Evolutionary conservation across 2,797 vertebrate genomes (phyloP).

Genomic region (Sarcophilus harrisii): DNA sequence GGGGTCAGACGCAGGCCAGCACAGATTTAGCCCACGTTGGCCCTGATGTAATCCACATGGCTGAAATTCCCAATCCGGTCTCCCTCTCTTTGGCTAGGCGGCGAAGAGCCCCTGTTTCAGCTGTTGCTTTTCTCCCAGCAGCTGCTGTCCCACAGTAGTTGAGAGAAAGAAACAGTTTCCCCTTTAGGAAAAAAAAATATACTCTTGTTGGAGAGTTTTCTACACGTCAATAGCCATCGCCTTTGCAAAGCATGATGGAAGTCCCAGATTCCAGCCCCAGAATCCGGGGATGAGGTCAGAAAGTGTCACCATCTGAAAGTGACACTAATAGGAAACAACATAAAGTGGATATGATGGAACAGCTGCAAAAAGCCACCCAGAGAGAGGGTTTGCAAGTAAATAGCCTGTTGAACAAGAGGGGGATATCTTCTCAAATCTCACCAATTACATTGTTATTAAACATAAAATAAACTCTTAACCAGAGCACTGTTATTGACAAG

Average conservation of each 20-base stretch:
- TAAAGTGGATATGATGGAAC: constrained; percentile 5
- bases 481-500: no score
- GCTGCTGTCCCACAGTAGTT: constrained; percentile 45
- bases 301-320: not conserved
- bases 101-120: constrained; percentile 53
- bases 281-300: not conserved
- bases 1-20: constrained; percentile 75
- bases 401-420: not conserved
- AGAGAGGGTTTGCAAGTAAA: not conserved
- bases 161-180: constrained; percentile 70
- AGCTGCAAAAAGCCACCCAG: constrained; percentile 1
- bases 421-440: not conserved
- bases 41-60: constrained; percentile 78
- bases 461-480: not conserved
- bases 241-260: not conserved
- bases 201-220: constrained; percentile 35
- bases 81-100: constrained; percentile 64
- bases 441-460: not conserved
- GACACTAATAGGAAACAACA: not conserved
- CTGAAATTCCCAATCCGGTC: constrained; percentile 72
- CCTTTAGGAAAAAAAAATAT: constrained; percentile 49
- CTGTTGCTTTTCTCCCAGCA: constrained; percentile 66
- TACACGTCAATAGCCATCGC: not conserved
- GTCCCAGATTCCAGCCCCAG: not conserved
- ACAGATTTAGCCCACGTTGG: constrained; percentile 77